Conservation (phyloP, 1,140 invertebrate species). For the Diabrotica undecimpunctata region DNA sequence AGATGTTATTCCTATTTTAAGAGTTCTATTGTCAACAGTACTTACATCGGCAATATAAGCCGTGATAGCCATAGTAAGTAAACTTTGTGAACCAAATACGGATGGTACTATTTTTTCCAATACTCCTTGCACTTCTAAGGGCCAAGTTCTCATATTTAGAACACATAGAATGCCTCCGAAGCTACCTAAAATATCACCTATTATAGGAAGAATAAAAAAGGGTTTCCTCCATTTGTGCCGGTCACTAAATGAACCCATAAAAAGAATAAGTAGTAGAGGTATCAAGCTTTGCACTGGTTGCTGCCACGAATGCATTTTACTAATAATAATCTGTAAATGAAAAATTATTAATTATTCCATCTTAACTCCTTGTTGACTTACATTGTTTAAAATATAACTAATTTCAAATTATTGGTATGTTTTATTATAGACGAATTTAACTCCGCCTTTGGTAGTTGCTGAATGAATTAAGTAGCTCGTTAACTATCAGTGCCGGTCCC, state of each 20-base stretch:
- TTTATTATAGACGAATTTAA: no score
- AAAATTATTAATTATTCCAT: no score
- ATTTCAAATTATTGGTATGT: no score
- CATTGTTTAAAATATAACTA: no score
- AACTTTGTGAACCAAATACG: constrained; percentile 53
- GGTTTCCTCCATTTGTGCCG: constrained; percentile 51
- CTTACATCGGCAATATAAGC: constrained; percentile 59
- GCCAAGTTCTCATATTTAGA: constrained; percentile 51
- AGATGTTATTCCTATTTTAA: constrained; percentile 54
- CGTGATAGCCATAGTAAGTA: constrained; percentile 55
- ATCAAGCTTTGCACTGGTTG: constrained; percentile 37
- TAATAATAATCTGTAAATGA: constrained; percentile 27
- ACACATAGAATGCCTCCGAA: constrained; percentile 53
- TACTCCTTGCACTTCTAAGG: constrained; percentile 54
- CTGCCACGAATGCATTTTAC: constrained; percentile 40
- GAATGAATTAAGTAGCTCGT: no score
- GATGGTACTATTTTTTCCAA: constrained; percentile 55
- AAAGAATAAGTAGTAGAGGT: constrained; percentile 55
- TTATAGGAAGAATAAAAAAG: constrained; percentile 32
- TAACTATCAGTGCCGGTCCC: no score
- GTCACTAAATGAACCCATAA: constrained; percentile 61
- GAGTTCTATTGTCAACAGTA: constrained; percentile 51
- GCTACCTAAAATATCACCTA: constrained; percentile 41
- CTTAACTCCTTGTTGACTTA: no score
- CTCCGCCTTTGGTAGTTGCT: no score